A percentile compares a stretch with the other conserved stretches of the same genome.
phyloP scores from a whole-genome alignment of 2,797 vertebrate species.

The Molossus alvarezi region DNA sequence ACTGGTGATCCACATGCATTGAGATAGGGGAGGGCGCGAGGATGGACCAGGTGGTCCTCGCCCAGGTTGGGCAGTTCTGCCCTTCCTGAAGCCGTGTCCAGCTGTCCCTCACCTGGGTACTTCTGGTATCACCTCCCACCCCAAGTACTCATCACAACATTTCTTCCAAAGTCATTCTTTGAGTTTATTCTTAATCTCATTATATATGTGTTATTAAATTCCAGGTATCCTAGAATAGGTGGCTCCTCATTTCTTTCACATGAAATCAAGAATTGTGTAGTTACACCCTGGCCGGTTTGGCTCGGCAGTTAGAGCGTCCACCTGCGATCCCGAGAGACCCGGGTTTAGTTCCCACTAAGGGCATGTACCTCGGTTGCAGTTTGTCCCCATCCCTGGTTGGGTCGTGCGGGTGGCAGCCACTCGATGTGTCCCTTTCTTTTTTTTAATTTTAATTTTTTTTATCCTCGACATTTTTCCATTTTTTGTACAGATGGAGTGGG shows the following conservation, averaged over 20 bases:
- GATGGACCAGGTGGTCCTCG: rapidly evolving
- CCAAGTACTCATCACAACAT: not conserved
- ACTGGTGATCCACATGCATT: not conserved
- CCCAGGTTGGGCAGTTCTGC: not conserved
- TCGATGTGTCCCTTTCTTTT: not conserved
- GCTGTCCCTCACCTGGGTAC: not conserved
- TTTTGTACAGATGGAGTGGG: too few species aligned
- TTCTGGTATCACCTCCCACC: not conserved
- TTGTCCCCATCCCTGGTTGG: not conserved
- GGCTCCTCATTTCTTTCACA: not conserved
- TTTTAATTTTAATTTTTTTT: too few species aligned
- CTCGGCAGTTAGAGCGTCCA: too few species aligned
- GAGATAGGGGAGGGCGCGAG: not conserved
- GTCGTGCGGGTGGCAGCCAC: too few species aligned
- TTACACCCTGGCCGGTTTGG: too few species aligned
- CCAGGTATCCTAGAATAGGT: not conserved
- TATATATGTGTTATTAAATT: conserved; percentile 10
- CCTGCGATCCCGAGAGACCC: too few species aligned
- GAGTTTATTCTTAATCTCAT: conserved; percentile 6
- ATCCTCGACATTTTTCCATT: too few species aligned
- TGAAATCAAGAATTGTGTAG: not conserved
- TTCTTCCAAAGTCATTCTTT: not conserved
- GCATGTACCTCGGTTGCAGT: not conserved
- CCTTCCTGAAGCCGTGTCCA: not conserved
- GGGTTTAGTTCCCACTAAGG: too few species aligned